Evolutionary conservation across 2,888 invertebrate genomes (phyloP).

Genomic region (Amblyjoppa fuscipennis): DNA sequence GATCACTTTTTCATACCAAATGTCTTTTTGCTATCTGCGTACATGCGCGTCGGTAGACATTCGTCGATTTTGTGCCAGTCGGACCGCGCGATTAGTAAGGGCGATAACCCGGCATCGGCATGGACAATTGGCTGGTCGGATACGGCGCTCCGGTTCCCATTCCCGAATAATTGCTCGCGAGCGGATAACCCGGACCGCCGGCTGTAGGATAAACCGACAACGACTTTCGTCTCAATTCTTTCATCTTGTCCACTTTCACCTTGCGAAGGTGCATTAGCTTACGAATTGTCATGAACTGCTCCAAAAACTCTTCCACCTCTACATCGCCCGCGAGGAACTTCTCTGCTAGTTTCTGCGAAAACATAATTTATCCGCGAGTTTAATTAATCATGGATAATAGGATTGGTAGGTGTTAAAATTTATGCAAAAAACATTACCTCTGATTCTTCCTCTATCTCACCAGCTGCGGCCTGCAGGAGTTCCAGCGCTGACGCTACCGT

Average conservation of each 20-base stretch:
- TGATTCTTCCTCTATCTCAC: conserved; percentile 97
- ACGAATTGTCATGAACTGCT: conserved; percentile 92
- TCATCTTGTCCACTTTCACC: conserved; percentile 97
- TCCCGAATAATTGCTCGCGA: conserved; percentile 85
- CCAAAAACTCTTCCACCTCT: conserved; percentile 92
- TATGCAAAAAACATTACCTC: conserved; percentile 86
- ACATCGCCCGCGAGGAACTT: conserved; percentile 92
- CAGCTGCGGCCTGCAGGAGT: conserved; percentile 95
- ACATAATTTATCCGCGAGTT: not conserved
- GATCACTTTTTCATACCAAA: too few species aligned
- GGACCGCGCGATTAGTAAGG: conserved; percentile 70
- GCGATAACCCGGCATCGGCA: conserved; percentile 88
- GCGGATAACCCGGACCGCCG: conserved; percentile 78
- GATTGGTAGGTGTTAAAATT: not conserved
- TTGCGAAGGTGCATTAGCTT: conserved; percentile 93
- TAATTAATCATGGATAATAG: not conserved
- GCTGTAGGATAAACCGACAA: conserved; percentile 79
- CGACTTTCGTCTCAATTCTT: conserved; percentile 88
- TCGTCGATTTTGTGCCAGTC: not conserved
- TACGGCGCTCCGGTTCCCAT: conserved; percentile 87
- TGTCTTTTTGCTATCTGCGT: not conserved
- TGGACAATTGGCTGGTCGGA: conserved; percentile 90
- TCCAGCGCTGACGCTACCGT: conserved; percentile 95
- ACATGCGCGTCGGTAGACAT: not conserved
- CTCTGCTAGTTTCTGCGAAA: conserved; percentile 89